These are phyloP conservation scores for Mellilla xanthometata DNA, from an alignment of 2,888 invertebrate genomes.

Conservation along the genomic window DNA sequence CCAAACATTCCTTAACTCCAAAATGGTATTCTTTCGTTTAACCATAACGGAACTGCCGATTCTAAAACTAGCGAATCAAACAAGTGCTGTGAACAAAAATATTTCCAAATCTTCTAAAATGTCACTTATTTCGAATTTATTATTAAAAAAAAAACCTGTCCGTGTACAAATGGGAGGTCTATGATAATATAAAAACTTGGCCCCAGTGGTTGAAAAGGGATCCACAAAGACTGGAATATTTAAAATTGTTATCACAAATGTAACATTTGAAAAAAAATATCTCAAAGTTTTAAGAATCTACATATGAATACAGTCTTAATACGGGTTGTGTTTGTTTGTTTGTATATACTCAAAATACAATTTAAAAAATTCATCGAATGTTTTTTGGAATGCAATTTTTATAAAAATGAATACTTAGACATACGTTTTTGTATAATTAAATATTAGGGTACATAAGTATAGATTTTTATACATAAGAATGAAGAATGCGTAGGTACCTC, in stretches of 20 bases:
- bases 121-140: constrained; percentile 19
- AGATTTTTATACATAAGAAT: constrained; percentile 39
- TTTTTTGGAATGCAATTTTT: constrained; percentile 64
- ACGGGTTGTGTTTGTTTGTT: constrained; percentile 68
- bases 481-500: constrained; percentile 58
- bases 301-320: constrained; percentile 70
- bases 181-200: constrained; percentile 73
- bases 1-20: too few species aligned
- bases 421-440: constrained; percentile 35
- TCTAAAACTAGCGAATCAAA: not conserved
- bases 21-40: too few species aligned
- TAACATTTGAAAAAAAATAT: constrained; percentile 54
- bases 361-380: constrained; percentile 60
- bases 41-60: not conserved
- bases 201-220: constrained; percentile 73
- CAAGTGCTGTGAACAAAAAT: constrained; percentile 2
- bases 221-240: constrained; percentile 68
- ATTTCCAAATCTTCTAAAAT: constrained; percentile 18
- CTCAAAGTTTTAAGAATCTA: constrained; percentile 62
- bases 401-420: constrained; percentile 52
- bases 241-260: constrained; percentile 60
- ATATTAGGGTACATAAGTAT: constrained; percentile 21
- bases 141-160: constrained; percentile 23
- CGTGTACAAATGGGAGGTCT: constrained; percentile 34
- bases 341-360: constrained; percentile 66